Conservation (phyloP, 2,113 vertebrate genomes). For the Emydura subglobosa region DNA sequence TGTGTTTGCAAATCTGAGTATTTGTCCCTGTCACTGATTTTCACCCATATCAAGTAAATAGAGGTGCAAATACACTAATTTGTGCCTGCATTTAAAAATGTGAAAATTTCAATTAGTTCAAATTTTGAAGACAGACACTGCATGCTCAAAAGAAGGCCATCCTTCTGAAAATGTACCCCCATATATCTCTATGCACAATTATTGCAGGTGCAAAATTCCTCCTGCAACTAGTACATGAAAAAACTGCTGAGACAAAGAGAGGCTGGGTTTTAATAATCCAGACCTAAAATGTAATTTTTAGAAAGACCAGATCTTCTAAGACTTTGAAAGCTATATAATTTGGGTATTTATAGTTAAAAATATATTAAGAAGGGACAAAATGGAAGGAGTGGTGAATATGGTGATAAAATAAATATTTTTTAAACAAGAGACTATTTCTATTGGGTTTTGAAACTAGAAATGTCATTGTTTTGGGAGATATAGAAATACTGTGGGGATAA, state of each 20-base stretch:
- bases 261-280: background rate
- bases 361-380: background rate
- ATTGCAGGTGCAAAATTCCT: background rate
- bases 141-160: background rate
- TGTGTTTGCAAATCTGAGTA: background rate
- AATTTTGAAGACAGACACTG: background rate
- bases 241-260: background rate
- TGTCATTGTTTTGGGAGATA: background rate
- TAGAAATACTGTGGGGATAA: background rate
- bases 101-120: background rate
- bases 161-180: background rate
- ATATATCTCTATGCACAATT: background rate
- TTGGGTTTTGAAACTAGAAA: constrained; percentile 12
- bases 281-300: background rate
- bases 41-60: background rate
- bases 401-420: background rate
- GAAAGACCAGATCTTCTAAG: background rate
- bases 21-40: background rate
- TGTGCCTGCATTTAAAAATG: background rate
- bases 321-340: background rate
- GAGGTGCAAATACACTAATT: background rate
- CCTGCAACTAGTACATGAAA: background rate
- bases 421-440: background rate
- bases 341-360: background rate
- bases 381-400: background rate